These are phyloP conservation scores for Chrysogorgia sp. DNA, from an alignment of 92 coral and sea anemone species.

Conservation along the genomic window DNA sequence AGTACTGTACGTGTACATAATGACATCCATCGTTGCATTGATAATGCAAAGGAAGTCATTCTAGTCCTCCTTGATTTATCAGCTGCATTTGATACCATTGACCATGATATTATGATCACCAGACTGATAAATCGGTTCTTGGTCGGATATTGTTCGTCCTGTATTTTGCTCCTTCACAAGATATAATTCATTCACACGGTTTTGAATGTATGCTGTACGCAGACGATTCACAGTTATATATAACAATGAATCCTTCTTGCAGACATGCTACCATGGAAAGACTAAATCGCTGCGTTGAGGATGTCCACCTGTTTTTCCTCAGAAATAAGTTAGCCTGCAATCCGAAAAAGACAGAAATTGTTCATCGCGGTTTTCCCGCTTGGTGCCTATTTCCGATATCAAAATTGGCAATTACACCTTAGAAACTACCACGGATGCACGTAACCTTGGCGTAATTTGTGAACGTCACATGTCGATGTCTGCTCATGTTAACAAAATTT, in stretches of 20 bases:
- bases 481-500: too few relatives aligned
- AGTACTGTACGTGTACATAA: constrained; percentile 33
- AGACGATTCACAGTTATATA: constrained; percentile 38
- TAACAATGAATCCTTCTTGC: constrained; percentile 24
- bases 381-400: too few relatives aligned
- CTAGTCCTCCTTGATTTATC: constrained; percentile 23
- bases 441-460: too few relatives aligned
- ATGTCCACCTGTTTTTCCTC: too few relatives aligned
- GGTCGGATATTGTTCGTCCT: constrained; percentile 47
- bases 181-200: constrained; percentile 24
- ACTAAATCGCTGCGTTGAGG: constrained; percentile 23
- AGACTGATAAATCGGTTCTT: constrained; percentile 30
- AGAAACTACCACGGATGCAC: too few relatives aligned
- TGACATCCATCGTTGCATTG: constrained; percentile 24
- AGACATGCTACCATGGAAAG: constrained; percentile 19
- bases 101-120: constrained; percentile 34
- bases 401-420: too few relatives aligned
- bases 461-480: too few relatives aligned
- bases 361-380: too few relatives aligned
- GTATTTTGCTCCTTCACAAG: constrained; percentile 43
- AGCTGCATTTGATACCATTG: constrained; percentile 32
- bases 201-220: constrained; percentile 48
- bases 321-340: too few relatives aligned
- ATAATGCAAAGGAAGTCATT: constrained; percentile 34
- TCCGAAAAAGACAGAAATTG: too few relatives aligned